phyloP scores from a whole-genome alignment of 2,113 vertebrate genomes.

The Octodon degus region DNA sequence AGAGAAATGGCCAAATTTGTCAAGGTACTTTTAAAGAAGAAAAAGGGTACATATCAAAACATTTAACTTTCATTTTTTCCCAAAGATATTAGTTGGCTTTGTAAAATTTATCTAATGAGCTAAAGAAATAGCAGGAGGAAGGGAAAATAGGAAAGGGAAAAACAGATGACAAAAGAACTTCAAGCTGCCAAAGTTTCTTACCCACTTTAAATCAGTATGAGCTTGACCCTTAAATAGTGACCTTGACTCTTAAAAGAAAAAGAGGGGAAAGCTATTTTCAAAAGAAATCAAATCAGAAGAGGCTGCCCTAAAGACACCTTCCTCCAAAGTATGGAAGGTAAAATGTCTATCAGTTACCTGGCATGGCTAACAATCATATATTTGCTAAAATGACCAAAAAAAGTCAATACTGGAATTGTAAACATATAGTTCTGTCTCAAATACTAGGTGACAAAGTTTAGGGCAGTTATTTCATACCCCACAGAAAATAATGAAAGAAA shows the following conservation, averaged over 20 bases:
- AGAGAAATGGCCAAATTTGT: background rate
- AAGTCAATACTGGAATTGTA: background rate
- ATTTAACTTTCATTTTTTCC: background rate
- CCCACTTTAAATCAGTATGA: constrained; percentile 2
- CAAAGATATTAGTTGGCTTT: background rate
- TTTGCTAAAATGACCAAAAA: background rate
- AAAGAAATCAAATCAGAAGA: background rate
- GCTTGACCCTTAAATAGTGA: background rate
- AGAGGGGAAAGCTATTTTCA: constrained; percentile 18
- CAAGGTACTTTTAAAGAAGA: constrained; percentile 25
- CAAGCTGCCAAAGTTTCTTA: background rate
- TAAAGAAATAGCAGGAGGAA: constrained; percentile 25
- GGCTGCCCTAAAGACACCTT: background rate
- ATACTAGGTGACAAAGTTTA: background rate
- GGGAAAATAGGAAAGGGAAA: background rate
- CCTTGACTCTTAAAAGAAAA: background rate
- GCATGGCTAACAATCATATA: background rate
- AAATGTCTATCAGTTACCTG: constrained; percentile 21
- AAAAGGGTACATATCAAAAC: background rate
- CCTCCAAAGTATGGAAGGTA: background rate
- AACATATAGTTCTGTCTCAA: background rate
- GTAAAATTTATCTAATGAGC: background rate
- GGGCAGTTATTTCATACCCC: background rate
- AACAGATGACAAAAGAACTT: background rate
- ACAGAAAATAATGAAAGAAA: background rate